Conservation (phyloP, 2,113 vertebrate genomes). For the Ochotona curzoniae region DNA sequence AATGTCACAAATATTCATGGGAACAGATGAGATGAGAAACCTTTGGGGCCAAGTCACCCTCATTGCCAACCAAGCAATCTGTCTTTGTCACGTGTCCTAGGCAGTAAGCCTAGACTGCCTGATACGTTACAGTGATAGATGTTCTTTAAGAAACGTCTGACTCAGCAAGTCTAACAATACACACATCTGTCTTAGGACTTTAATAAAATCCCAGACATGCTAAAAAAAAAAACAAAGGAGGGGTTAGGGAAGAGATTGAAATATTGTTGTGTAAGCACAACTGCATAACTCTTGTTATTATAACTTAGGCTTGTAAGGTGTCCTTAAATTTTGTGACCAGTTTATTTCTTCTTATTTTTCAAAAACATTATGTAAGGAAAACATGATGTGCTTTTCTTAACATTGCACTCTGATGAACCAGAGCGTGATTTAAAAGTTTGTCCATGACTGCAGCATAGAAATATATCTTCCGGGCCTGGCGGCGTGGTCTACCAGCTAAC, state of each 20-base stretch:
- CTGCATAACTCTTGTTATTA: not conserved
- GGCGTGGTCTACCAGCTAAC: too few relatives aligned
- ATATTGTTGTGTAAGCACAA: constrained; percentile 10
- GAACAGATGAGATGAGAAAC: constrained; percentile 42
- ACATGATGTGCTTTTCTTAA: not conserved
- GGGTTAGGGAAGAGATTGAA: not conserved
- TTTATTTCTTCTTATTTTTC: not conserved
- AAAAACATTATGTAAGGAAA: not conserved
- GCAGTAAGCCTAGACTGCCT: constrained; percentile 1
- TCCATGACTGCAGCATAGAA: too few relatives aligned
- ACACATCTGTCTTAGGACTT: constrained; percentile 59
- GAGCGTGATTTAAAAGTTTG: not conserved
- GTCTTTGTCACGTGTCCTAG: constrained; percentile 4
- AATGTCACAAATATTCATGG: not conserved
- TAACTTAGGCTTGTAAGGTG: not conserved
- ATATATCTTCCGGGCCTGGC: too few relatives aligned
- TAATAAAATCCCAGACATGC: constrained; percentile 39
- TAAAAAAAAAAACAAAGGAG: not conserved
- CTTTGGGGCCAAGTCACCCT: constrained; percentile 25
- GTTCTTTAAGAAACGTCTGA: constrained; percentile 18
- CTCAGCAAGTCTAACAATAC: not conserved
- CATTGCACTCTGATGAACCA: not conserved
- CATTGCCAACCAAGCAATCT: constrained; percentile 40
- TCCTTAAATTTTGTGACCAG: not conserved
- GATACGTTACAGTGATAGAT: constrained; percentile 56